Conservation (phyloP, 1,140 invertebrate species). For the Procambarus clarkii region DNA sequence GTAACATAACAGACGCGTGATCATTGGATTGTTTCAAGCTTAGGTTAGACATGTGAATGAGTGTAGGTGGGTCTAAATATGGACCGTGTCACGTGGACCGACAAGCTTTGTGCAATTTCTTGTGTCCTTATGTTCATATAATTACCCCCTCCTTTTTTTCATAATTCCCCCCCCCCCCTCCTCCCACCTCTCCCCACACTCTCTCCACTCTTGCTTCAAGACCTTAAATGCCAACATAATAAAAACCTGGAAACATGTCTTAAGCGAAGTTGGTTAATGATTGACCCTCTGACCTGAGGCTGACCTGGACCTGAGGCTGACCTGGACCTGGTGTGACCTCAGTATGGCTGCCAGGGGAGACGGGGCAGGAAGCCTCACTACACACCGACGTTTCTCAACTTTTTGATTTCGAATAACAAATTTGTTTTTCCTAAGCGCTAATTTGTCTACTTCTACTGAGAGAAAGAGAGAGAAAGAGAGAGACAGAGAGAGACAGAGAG, state of each 20-base stretch:
- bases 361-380: background rate
- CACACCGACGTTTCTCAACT: background rate
- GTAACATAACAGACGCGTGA: too few species aligned
- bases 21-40: too few species aligned
- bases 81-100: too few species aligned
- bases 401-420: background rate
- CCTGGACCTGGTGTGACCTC: background rate
- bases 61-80: too few species aligned
- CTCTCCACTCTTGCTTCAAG: background rate
- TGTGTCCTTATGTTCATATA: too few species aligned
- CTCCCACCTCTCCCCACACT: too few species aligned
- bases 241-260: conserved; percentile 43
- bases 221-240: conserved; percentile 49
- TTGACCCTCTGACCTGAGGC: conserved; percentile 41
- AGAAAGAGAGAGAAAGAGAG: too few species aligned
- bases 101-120: too few species aligned
- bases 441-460: too few species aligned
- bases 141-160: background rate
- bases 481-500: too few species aligned
- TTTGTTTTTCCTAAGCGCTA: background rate
- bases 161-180: background rate
- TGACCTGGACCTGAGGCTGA: conserved; percentile 25
- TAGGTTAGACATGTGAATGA: too few species aligned
- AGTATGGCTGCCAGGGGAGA: background rate
- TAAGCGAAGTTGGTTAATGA: conserved; percentile 41